A percentile compares a stretch with the other conserved stretches of the same genome.
Evolutionary conservation across 2,113 vertebrate species (phyloP).

Genomic region (Ctenomys sociabilis): DNA sequence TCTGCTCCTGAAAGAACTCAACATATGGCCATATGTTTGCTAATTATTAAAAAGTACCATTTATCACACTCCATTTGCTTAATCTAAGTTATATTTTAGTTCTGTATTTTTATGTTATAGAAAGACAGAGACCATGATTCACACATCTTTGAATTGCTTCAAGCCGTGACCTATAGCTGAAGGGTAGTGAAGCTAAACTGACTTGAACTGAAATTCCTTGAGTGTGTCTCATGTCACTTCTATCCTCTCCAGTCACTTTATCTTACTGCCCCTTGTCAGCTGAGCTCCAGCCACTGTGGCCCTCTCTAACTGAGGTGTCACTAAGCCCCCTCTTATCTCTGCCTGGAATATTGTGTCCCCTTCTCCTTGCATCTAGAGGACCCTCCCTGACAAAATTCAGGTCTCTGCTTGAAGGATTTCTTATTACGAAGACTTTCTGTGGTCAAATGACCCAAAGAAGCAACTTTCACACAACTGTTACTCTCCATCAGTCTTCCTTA

Average conservation of each 20-base stretch:
- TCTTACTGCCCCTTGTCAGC: not conserved
- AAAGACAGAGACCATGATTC: not conserved
- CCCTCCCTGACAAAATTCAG: not conserved
- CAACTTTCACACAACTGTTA: not conserved
- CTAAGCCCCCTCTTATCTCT: not conserved
- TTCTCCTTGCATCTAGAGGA: not conserved
- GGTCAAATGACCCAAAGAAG: not conserved
- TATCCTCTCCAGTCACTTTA: not conserved
- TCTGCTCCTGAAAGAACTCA: not conserved
- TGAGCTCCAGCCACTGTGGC: not conserved
- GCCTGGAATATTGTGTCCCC: not conserved
- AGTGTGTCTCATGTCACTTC: not conserved
- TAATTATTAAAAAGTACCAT: not conserved
- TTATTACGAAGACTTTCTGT: not conserved
- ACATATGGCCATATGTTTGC: not conserved
- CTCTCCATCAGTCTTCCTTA: not conserved
- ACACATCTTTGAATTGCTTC: not conserved
- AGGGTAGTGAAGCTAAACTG: not conserved
- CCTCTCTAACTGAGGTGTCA: conserved; percentile 12
- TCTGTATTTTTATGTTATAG: not conserved
- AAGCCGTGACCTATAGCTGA: not conserved
- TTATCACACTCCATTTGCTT: not conserved
- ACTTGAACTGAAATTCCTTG: not conserved
- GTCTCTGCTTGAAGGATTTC: not conserved
- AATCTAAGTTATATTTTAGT: not conserved